Evolutionary conservation across 2,888 invertebrate species (phyloP), one percentile per base, ranked within the genome.

Genomic region (Orthosia gothica): DNA sequence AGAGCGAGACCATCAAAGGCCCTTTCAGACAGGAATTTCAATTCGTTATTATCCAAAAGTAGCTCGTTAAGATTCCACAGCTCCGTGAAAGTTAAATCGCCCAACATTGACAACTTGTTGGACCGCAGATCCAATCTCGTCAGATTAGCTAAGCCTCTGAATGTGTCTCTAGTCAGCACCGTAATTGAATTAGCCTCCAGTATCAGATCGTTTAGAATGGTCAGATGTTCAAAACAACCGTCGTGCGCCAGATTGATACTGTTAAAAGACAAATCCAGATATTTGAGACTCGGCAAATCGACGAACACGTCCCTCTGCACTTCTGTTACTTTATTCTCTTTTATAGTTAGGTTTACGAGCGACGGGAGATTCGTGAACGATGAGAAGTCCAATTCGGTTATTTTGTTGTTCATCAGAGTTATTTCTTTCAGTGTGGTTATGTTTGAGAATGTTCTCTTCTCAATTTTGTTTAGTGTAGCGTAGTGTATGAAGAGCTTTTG

Each of bases 211-310:
- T 98, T 97, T 74, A 99, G 97, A 83, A 98, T 97, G 23, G 97
- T 97, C 91, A 98, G 94, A 89, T 98, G 97, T 88, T 97, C 97
- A 91, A 98, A 99, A 79, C 99, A 98, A 85, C 98, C 98, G 83
- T 99, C 99, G 89, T 99, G 99, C 61, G 99, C 97, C 66, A 98
- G 97, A 89, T 98, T 98, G 84, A 99, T 97, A 89, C 97, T 98
- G 95, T 99, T 99, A 91, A 98, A 98, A 91, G 99, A 98, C 84
- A 99, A 97, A 91, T 98, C 98, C 79, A 99, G 97, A 84, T 98
- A 97, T 90, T 97, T 97, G 88, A 98, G 95, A 76, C 97, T 97
- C 4, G 98, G 98, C 81, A 98, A 94, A 93, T 98, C 97, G 63
- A 98, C 97, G 91, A 99, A 98, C 63, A 98, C 98, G 88, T 97